Conservation (phyloP, 2,888 invertebrate species). For the Xestia ashworthii region DNA sequence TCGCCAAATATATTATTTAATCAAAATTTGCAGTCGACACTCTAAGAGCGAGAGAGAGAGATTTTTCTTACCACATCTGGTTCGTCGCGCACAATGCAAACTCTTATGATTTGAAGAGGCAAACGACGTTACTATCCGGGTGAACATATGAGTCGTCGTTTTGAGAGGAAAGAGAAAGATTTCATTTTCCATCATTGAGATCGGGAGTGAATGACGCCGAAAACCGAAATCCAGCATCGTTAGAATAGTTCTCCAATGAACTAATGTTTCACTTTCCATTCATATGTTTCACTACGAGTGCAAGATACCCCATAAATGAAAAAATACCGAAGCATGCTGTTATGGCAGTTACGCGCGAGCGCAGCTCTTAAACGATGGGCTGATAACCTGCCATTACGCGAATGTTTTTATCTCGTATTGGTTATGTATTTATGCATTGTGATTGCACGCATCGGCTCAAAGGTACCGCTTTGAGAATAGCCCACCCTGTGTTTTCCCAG, state of each 20-base stretch:
- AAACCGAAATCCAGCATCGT: not conserved
- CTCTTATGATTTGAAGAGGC: not conserved
- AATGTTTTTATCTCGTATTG: conserved; percentile 55
- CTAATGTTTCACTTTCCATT: not conserved
- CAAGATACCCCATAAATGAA: not conserved
- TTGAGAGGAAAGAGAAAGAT: not conserved
- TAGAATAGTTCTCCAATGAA: not conserved
- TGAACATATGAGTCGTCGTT: not conserved
- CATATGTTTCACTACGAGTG: not conserved
- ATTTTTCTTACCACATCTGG: no score
- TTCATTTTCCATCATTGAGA: not conserved
- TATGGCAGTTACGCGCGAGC: conserved; percentile 42
- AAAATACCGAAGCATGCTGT: not conserved
- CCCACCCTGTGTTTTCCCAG: conserved; percentile 26
- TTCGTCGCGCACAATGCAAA: not conserved
- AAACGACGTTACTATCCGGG: not conserved
- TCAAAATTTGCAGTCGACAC: no score
- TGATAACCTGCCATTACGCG: conserved; percentile 55
- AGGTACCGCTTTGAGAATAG: conserved; percentile 43
- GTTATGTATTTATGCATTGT: conserved; percentile 41
- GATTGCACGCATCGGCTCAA: conserved; percentile 44
- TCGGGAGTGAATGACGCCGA: not conserved
- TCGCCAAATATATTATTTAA: no score
- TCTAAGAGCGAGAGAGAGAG: no score
- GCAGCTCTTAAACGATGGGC: conserved; percentile 36